Percentiles rank a stretch among this genome's conserved stretches.
Evolutionary conservation across 1,140 invertebrate genomes (phyloP).

Genomic region (Goniozus legneri): DNA sequence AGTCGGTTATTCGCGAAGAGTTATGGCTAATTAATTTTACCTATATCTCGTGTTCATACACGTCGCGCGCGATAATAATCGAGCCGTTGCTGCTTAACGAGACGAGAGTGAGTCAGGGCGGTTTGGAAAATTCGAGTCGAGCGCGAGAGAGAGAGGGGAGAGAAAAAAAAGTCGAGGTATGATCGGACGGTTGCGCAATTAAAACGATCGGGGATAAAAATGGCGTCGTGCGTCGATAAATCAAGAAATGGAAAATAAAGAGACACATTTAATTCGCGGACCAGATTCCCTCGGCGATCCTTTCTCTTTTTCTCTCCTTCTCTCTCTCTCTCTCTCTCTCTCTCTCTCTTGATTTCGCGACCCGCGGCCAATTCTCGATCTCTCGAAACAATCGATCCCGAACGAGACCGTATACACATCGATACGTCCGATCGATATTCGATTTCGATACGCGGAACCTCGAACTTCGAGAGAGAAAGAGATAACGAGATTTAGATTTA

Average conservation of each 20-base stretch:
- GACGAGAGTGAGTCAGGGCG: too few species aligned
- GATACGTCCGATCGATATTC: too few species aligned
- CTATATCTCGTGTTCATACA: too few species aligned
- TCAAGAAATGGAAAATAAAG: constrained; percentile 31
- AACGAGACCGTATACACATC: constrained; percentile 9
- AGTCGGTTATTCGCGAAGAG: constrained; percentile 14
- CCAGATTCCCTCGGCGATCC: constrained; percentile 6
- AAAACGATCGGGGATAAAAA: constrained; percentile 19
- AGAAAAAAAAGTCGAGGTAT: neutral
- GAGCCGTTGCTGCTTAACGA: too few species aligned
- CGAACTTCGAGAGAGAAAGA: too few species aligned
- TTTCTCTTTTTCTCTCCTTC: neutral
- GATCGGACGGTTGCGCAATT: constrained; percentile 19
- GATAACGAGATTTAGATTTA: too few species aligned
- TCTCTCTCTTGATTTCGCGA: neutral
- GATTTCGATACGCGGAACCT: too few species aligned
- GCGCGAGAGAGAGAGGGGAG: neutral
- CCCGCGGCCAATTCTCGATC: too few species aligned
- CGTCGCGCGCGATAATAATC: too few species aligned
- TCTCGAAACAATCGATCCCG: neutral
- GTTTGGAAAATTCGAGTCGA: too few species aligned
- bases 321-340: neutral
- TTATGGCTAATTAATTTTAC: constrained; percentile 31
- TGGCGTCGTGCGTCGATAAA: constrained; percentile 14
- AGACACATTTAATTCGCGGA: constrained; percentile 39